phyloP scores from a whole-genome alignment of 2,113 vertebrate species.

The Strix uralensis region DNA sequence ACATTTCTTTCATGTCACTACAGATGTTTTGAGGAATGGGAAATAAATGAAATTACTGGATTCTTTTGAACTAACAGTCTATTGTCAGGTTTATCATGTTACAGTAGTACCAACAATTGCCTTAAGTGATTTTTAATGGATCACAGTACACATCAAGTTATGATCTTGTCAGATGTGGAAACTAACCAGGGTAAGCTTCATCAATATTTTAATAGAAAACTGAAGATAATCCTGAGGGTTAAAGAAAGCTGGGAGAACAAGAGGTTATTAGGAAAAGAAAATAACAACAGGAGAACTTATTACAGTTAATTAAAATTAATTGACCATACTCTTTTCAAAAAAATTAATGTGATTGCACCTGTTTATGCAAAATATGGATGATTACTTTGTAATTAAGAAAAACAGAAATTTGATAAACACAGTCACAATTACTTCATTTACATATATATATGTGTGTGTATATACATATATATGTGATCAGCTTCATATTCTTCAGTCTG shows the following conservation, averaged over 20 bases:
- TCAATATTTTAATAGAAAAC: neutral
- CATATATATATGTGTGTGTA: rapidly evolving
- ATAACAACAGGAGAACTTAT: neutral
- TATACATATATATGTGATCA: neutral
- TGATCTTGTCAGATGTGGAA: slow-evolving; percentile 50
- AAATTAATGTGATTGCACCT: neutral
- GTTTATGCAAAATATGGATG: neutral
- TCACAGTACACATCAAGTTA: slow-evolving; percentile 29
- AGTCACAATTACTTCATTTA: neutral
- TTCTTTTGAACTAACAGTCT: slow-evolving; percentile 50
- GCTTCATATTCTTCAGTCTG: neutral
- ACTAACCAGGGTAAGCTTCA: neutral
- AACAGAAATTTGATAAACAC: neutral
- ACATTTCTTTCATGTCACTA: slow-evolving; percentile 57
- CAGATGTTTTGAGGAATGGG: slow-evolving; percentile 45
- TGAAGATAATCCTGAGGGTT: neutral
- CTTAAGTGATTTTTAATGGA: slow-evolving; percentile 59
- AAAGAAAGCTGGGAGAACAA: neutral
- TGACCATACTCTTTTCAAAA: neutral
- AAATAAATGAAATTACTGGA: slow-evolving; percentile 40
- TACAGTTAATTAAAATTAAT: slow-evolving; percentile 39
- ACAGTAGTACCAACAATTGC: slow-evolving; percentile 31
- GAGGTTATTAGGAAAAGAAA: neutral
- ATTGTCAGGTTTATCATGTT: slow-evolving; percentile 51
- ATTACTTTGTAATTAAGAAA: slow-evolving; percentile 7